Percentiles rank a stretch among this genome's conserved stretches.
Conservation (phyloP, 2,113 vertebrate species). For the Tetrax tetrax region DNA sequence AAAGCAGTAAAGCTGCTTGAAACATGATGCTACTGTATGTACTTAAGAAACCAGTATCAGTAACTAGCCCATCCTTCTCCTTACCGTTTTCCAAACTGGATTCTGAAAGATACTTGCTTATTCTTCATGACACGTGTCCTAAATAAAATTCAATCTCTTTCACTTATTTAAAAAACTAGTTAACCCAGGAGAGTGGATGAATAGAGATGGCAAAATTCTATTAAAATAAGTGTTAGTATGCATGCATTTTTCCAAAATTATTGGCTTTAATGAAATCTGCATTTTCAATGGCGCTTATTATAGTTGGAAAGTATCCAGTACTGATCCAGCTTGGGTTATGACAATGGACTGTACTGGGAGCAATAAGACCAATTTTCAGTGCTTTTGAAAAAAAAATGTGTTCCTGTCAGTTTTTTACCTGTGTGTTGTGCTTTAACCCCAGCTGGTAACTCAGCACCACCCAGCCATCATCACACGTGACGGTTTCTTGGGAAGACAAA, state of each 20-base stretch:
- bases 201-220: background rate
- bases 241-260: background rate
- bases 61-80: background rate
- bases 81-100: background rate
- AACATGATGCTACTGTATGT: background rate
- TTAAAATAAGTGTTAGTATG: background rate
- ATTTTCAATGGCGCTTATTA: background rate
- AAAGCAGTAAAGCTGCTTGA: background rate
- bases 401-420: background rate
- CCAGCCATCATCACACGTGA: too few species aligned
- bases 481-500: too few species aligned
- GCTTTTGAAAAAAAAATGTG: background rate
- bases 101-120: background rate
- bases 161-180: background rate
- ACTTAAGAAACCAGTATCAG: background rate
- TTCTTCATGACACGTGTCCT: rapidly evolving
- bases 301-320: background rate
- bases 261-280: background rate
- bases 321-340: background rate
- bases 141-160: background rate
- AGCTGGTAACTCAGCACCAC: too few species aligned
- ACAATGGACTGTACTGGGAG: background rate
- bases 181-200: background rate
- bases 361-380: background rate
- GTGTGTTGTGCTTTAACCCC: background rate